Evolutionary conservation across 2,888 invertebrate genomes (phyloP), one percentile per base, ranked within the genome.

Genomic region (Lampropteryx suffumata): DNA sequence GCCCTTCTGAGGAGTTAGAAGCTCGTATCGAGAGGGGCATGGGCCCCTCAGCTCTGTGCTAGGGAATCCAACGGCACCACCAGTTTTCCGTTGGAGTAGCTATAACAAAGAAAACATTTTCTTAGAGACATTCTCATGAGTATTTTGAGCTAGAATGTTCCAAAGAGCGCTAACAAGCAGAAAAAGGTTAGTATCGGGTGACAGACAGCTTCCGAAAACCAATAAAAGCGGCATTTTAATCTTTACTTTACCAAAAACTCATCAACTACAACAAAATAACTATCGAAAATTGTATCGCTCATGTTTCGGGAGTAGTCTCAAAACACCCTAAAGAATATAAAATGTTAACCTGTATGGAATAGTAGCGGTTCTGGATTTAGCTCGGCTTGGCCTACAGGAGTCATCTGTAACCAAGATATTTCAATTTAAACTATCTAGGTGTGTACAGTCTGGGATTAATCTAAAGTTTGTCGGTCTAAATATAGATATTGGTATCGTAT

Each of bases 51-150:
- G 82, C 87, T 89, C 75, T 87, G 84, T 76, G 90, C 84, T 88
- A 91, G 77, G 91, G 91, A 82, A 91, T 90, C 91, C 91, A 91
- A 54, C 84, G 90, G 90, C 91, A 90, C 91, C 91, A 91, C 91
- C 90, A 91, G 73, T 89, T 91, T 89, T 90, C 91, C 86, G 84
- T 90, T 86, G 79, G 91, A 87, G 89, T 87, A 87, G 83, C 91
- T 91, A 81, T 43, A 91, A 90, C 85, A 86, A 89, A 67, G 56
- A 47, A 73, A 74, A 70, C 65, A 55, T 53, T 13, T 12, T 33
- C 43, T 54, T 41, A 56, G 30, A 49, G 37, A 5, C 0, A 21
- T n/a, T 21, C 12, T 30, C n/a, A 27, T 37, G 17, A 14, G 1
- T 27, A 7, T 32, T 13, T 27, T 4, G 8, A 14, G 10, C 30